These are phyloP conservation scores for Drosophila bifasciata DNA, from an alignment of 1,140 invertebrate genomes.

Conservation along the genomic window DNA sequence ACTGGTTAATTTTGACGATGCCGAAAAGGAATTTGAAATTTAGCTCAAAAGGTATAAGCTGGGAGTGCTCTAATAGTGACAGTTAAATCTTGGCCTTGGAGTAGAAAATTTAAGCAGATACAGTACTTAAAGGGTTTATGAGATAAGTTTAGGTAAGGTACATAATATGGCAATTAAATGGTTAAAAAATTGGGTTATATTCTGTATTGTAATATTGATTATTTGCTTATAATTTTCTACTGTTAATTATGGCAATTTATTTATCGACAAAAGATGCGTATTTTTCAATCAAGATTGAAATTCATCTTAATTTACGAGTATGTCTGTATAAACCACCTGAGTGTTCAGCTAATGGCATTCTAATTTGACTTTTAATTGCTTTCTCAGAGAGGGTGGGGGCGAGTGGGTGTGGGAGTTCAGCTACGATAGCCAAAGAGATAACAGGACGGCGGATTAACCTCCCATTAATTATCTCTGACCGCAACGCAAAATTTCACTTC, in stretches of 20 bases:
- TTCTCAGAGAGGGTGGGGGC: conserved; percentile 27
- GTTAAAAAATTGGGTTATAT: too few relatives aligned
- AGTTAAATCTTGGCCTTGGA: not conserved
- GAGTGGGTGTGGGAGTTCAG: not conserved
- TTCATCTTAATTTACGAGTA: conserved; percentile 52
- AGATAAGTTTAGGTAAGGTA: too few relatives aligned
- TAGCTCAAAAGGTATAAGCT: not conserved
- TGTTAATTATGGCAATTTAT: not conserved
- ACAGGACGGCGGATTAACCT: conserved; percentile 25
- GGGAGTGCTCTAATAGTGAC: not conserved
- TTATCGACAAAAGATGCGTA: conserved; percentile 16
- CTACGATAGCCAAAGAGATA: conserved; percentile 59
- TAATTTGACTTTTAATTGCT: conserved; percentile 79
- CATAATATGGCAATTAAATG: too few relatives aligned
- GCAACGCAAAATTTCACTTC: conserved; percentile 42
- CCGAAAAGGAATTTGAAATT: not conserved
- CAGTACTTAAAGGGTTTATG: too few relatives aligned
- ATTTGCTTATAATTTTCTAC: too few relatives aligned
- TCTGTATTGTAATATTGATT: too few relatives aligned
- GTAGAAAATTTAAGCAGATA: too few relatives aligned
- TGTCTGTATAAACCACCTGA: conserved; percentile 34
- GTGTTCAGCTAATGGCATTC: conserved; percentile 59
- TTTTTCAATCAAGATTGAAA: conserved; percentile 24
- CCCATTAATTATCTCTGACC: conserved; percentile 76
- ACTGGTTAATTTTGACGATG: conserved; percentile 32